A percentile compares a stretch with the other conserved stretches of the same genome.
Conservation (phyloP, 2,113 vertebrate genomes). For the Macaca fascicularis region DNA sequence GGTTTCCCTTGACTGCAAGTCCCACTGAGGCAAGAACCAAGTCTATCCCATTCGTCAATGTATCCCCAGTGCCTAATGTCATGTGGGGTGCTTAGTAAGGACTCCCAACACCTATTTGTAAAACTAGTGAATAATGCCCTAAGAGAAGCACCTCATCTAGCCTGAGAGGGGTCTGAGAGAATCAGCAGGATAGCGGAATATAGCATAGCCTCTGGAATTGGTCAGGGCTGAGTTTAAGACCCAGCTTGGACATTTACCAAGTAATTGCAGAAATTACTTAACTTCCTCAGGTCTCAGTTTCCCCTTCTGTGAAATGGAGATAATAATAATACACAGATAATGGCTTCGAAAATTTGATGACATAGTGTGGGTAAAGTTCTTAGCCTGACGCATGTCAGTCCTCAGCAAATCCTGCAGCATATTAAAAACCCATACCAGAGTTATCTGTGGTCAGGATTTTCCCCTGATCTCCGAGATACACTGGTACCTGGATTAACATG, state of each 20-base stretch:
- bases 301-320: background rate
- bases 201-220: background rate
- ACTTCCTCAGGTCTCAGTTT: constrained; percentile 3
- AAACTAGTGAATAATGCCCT: background rate
- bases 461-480: background rate
- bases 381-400: background rate
- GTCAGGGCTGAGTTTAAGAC: background rate
- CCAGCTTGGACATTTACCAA: background rate
- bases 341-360: background rate
- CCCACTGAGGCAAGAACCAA: background rate
- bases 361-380: background rate
- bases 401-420: background rate
- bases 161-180: background rate
- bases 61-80: background rate
- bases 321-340: background rate
- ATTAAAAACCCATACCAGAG: background rate
- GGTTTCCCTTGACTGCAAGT: background rate
- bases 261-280: background rate
- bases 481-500: background rate
- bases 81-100: background rate
- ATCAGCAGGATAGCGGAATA: background rate
- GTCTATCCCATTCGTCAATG: background rate
- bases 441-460: background rate
- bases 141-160: no score
- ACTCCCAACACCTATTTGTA: background rate